These are phyloP conservation scores for Aleiodes alternator DNA, from an alignment of 2,888 invertebrate species.

Conservation along the genomic window DNA sequence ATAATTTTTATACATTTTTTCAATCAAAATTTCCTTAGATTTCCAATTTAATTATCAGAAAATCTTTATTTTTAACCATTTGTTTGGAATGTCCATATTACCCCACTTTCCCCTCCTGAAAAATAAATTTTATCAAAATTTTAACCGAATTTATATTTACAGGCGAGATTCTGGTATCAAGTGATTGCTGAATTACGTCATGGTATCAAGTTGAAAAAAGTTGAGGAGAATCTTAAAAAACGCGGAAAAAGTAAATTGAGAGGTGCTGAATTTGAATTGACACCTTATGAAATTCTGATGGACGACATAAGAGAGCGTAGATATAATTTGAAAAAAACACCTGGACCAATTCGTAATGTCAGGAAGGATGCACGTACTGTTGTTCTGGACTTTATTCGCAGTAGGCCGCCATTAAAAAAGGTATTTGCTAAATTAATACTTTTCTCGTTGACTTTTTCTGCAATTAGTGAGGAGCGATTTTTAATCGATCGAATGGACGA, in stretches of 20 bases:
- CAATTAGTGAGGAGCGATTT: too few species aligned
- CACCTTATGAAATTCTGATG: conserved; percentile 97
- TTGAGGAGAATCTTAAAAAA: conserved; percentile 66
- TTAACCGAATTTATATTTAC: conserved; percentile 63
- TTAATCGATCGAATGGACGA: too few species aligned
- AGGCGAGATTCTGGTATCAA: conserved; percentile 97
- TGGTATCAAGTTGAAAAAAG: conserved; percentile 95
- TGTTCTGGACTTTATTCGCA: conserved; percentile 97
- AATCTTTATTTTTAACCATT: too few species aligned
- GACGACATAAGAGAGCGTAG: conserved; percentile 94
- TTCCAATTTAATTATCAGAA: too few species aligned
- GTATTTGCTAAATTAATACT: conserved; percentile 75
- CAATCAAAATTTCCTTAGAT: too few species aligned
- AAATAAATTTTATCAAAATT: background rate
- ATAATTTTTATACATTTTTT: too few species aligned
- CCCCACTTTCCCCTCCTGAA: background rate
- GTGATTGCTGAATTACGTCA: conserved; percentile 93
- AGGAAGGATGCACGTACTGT: conserved; percentile 97
- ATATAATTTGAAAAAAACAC: conserved; percentile 92
- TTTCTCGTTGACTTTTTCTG: too few species aligned
- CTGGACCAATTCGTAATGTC: conserved; percentile 80
- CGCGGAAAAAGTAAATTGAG: conserved; percentile 75
- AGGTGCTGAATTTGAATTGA: conserved; percentile 93
- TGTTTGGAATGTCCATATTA: too few species aligned
- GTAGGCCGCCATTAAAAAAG: conserved; percentile 94